phyloP scores from a whole-genome alignment of 2,113 vertebrate species.

The Coracopsis vasa region DNA sequence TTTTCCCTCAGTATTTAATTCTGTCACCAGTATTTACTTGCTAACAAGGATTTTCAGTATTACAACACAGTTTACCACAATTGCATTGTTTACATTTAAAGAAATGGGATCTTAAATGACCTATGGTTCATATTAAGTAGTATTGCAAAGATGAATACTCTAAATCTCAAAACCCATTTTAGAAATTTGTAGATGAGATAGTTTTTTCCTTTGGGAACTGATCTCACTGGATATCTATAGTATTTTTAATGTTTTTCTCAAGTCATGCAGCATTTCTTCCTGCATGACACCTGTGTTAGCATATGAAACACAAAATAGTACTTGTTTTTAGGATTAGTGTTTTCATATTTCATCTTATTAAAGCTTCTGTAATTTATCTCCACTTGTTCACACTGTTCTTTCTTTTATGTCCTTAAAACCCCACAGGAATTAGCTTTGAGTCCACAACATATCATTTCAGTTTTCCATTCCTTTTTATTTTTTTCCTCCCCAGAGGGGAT shows the following conservation, averaged over 20 bases:
- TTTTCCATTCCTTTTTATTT: not conserved
- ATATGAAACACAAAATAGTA: not conserved
- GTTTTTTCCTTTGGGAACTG: not conserved
- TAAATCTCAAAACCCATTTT: not conserved
- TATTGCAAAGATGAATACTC: not conserved
- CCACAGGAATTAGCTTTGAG: not conserved
- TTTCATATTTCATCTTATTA: not conserved
- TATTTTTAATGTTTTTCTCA: not conserved
- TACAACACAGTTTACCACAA: not conserved
- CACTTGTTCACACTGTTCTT: not conserved
- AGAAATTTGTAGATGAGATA: not conserved
- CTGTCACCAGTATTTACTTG: not conserved
- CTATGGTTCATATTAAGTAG: not conserved
- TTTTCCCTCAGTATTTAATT: not conserved
- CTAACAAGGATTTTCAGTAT: not conserved
- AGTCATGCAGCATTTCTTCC: not conserved
- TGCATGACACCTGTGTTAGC: not conserved
- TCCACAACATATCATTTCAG: fast-evolving
- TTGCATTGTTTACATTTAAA: not conserved
- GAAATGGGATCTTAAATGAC: not conserved
- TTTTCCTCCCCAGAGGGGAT: not conserved
- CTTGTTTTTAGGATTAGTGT: not conserved
- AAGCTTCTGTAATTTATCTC: not conserved
- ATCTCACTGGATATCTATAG: not conserved
- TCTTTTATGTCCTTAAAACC: not conserved